Evolutionary conservation across 2,888 invertebrate genomes (phyloP).

Genomic region (Acanthoscelides obtectus): DNA sequence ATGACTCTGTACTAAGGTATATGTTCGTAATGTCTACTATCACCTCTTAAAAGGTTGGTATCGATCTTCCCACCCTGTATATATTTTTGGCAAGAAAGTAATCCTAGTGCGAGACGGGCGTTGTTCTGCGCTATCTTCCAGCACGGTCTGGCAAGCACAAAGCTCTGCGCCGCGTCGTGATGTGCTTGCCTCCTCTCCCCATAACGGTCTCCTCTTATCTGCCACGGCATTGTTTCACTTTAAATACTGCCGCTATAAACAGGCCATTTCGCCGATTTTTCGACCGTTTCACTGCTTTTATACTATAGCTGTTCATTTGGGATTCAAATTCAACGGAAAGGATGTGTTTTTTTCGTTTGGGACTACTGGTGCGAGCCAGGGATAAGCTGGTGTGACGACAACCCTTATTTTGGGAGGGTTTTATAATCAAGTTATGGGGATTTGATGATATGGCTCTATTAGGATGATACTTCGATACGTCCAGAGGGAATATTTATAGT

Average conservation of each 20-base stretch:
- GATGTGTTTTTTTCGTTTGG: not conserved
- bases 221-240: conserved; percentile 13
- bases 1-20: too few species aligned
- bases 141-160: conserved; percentile 31
- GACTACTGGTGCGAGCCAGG: not conserved
- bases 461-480: too few species aligned
- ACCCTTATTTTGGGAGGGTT: not conserved
- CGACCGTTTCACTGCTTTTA: not conserved
- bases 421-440: not conserved
- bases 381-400: not conserved
- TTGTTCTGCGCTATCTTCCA: conserved; percentile 23
- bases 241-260: conserved; percentile 10
- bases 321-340: not conserved
- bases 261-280: not conserved
- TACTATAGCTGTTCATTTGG: not conserved
- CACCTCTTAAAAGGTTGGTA: too few species aligned
- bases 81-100: not conserved
- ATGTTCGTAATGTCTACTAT: too few species aligned
- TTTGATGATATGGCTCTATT: not conserved
- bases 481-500: too few species aligned
- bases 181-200: conserved; percentile 9
- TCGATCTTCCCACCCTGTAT: too few species aligned
- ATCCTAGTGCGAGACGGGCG: not conserved
- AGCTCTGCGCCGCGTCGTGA: conserved; percentile 17
- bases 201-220: conserved; percentile 11